Percentiles rank a stretch among this genome's conserved stretches.
These are phyloP conservation scores for Pelodiscus sinensis DNA, from an alignment of 2,113 vertebrate genomes.

Conservation along the genomic window DNA sequence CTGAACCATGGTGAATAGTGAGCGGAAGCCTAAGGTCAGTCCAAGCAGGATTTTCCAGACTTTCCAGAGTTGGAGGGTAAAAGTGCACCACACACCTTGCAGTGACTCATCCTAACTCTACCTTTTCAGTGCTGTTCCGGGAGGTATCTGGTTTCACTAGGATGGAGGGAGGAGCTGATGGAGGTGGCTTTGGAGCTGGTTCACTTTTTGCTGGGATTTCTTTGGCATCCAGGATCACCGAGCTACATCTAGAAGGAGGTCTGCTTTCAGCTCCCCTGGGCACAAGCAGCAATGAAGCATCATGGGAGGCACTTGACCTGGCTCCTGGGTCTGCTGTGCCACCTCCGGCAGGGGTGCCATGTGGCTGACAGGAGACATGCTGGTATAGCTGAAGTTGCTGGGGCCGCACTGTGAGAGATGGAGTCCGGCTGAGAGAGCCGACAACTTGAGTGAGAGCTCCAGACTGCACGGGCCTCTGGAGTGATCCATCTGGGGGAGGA, in stretches of 20 bases:
- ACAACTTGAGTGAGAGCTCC: conserved; percentile 71
- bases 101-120: conserved; percentile 7
- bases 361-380: conserved; percentile 1
- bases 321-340: conserved; percentile 72
- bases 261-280: conserved; percentile 60
- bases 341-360: conserved; percentile 12
- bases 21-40: fast-evolving
- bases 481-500: conserved; percentile 73
- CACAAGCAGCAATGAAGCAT: conserved; percentile 30
- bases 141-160: conserved; percentile 91
- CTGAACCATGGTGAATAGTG: fast-evolving
- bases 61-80: background rate
- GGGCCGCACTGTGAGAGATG: conserved; percentile 31
- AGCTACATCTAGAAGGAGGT: conserved; percentile 74
- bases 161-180: conserved; percentile 87
- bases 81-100: background rate
- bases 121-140: conserved; percentile 88
- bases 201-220: conserved; percentile 77
- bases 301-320: conserved; percentile 68
- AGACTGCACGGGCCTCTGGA: conserved; percentile 72
- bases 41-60: background rate
- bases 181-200: conserved; percentile 66
- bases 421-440: conserved; percentile 72
- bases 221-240: conserved; percentile 79
- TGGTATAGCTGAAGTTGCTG: conserved; percentile 80